Conservation (phyloP, 2,113 vertebrate genomes). For the Otis tarda region DNA sequence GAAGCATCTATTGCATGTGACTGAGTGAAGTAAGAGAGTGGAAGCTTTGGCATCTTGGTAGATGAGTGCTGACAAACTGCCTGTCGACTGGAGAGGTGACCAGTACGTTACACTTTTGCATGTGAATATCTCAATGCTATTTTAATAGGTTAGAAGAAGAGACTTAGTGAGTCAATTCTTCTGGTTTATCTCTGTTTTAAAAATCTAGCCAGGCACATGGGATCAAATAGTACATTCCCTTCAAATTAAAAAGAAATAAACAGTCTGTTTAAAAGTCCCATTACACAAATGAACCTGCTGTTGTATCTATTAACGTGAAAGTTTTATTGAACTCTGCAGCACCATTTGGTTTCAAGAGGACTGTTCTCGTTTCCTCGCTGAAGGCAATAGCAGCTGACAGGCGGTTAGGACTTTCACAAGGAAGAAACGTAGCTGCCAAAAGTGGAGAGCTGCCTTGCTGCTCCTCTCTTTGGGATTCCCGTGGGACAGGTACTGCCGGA, state of each 20-base stretch:
- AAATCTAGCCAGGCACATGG: conserved; percentile 34
- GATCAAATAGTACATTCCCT: conserved; percentile 56
- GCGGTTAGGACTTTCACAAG: not conserved
- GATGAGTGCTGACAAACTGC: not conserved
- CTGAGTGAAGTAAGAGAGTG: not conserved
- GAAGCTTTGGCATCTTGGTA: not conserved
- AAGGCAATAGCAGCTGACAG: not conserved
- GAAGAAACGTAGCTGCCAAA: not conserved
- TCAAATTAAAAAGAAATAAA: conserved; percentile 72
- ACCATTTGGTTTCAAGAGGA: not conserved
- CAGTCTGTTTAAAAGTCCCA: conserved; percentile 58
- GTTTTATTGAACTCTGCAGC: conserved; percentile 47
- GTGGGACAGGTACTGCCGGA: not conserved
- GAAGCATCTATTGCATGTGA: not conserved
- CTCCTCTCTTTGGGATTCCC: not conserved
- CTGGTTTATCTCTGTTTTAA: conserved; percentile 46
- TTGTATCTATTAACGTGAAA: conserved; percentile 43
- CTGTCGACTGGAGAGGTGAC: not conserved
- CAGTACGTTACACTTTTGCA: not conserved
- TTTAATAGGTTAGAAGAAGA: conserved; percentile 30
- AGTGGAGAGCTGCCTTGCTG: not conserved
- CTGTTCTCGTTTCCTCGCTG: not conserved
- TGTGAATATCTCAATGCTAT: not conserved
- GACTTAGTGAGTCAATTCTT: not conserved
- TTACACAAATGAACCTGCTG: conserved; percentile 50